Base-by-base conservation (phyloP, 1,140 invertebrate species). In the Aphelenchoides besseyi region DNA sequence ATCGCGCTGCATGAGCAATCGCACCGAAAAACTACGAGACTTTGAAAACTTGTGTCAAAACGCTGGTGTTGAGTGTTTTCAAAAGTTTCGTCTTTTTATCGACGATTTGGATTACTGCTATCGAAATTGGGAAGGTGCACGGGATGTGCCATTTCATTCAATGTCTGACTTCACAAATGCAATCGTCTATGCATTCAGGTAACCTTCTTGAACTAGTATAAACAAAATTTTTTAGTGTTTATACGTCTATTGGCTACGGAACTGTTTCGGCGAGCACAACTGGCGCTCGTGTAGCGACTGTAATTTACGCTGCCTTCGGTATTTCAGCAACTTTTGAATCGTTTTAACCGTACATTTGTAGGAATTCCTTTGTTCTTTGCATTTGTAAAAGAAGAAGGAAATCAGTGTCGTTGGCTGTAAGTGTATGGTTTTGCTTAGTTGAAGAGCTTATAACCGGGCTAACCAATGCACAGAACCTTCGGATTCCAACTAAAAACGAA, bases 201-300 rank as follows among this genome's bases (percentile, higher is more conserved):
- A n/a, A n/a, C n/a, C n/a, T n/a, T n/a, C n/a, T n/a, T n/a, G n/a
- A n/a, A n/a, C n/a, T n/a, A n/a, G n/a, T n/a, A n/a, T n/a, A n/a
- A n/a, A n/a, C n/a, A n/a, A n/a, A n/a, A n/a, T 79, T 82, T 3
- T 84, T 82, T 30, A 79, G 74, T 68, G 81, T 84, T 30, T 82
- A 84, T 55, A 82, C 81, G n/a, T 75, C 82, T 2, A 84, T 82
- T 59, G 81, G 81, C 12, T 82, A 83, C 53, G 81, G 81, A 26
- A 82, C 68, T 26, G 76, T 84, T 9, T 79, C 80, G 2, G 79
- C 80, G 9, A 76, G 70, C 55, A 73, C 81, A 9, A 72, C 70
- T 1, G 30, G 30, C 12, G 81, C 82, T 36, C 73, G 81, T 16
- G 68, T 82, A 23, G 70, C 75, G 48, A 82, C 80, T n/a, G 70